Base-by-base conservation (phyloP, 2,888 invertebrate genomes). In the Cosmia trapezina region DNA sequence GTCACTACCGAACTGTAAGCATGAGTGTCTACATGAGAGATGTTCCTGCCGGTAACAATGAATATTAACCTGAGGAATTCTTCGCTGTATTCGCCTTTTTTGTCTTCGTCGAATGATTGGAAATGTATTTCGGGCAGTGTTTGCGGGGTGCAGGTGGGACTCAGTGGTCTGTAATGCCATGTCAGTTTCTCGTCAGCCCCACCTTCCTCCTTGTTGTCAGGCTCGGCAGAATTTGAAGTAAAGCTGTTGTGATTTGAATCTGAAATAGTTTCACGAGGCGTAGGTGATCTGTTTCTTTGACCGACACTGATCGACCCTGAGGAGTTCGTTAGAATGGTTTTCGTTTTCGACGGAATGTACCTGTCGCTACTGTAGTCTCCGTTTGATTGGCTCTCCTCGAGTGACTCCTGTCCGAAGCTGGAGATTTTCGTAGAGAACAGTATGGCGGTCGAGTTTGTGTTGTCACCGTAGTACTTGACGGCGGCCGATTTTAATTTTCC, bases 11-110 rank as follows among this genome's bases (percentile, higher is more conserved):
- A 88, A 92, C 89, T 78, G 91, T 88, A 90, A 89, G 90, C 89
- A 86, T 89, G 89, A 87, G 87, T 83, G 80, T 83, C 88, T 90
- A 91, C 70, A 64, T 76, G 88, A 83, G 71, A 85, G 88, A 90
- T 88, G 91, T 89, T 89, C 90, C 89, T 81, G 81, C 78, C 76
- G 85, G 88, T 87, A 90, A 89, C 86, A 90, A 85, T 90, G 86
- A 87, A 93, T 94, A 96, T 91, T 96, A 96, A 96, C 96, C 96
- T 96, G 93, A 96, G 91, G 88, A 93, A 96, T 74, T 96, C 96
- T 89, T 96, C 96, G 90, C 89, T 95, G 93, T 94, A 93, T 71
- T 89, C 90, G 87, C 90, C 93, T 86, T 91, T 91, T 86, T 92
- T 91, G 73, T 94, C 93, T 81, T 93, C 93, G 73, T 97, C 97